Base-by-base conservation (phyloP, 2,797 vertebrate genomes). In the Dendrocincla tyrannina region DNA sequence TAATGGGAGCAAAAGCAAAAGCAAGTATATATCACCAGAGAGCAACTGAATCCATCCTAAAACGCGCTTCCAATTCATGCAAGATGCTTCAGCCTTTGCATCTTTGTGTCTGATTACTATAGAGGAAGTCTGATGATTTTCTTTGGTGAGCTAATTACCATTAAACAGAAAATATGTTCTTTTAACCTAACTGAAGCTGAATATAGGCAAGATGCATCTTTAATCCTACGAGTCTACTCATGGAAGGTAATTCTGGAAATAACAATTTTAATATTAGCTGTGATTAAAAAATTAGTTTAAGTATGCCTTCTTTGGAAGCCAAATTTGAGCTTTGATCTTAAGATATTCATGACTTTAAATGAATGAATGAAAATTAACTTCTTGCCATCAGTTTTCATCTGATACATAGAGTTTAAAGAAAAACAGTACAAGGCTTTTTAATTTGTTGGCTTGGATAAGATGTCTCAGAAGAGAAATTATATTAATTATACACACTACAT, bases 321-420 rank as follows among this genome's bases (percentile, higher is more conserved):
- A 95, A 92, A 92, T 92, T 64, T 77, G 15, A 95, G 68, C 85
- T 96, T 91, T 91, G 68, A 92, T 93, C 79, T 88, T 80, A 58
- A 67, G 41, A 70, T 67, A 95, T 56, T 89, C 33, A 88, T 42
- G 18, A 85, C 19, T 72, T 35, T 19, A 49, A 85, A 85, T 85
- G 46, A 95, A 89, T 77, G 46, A 95, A 89, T 77, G 75, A 95
- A 94, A 95, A 91, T 56, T 22, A 89, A 91, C 30, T 74, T 87
- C 78, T 63, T 91, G 78, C 37, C 52, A 59, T 47, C 47, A 63
- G 59, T 92, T 91, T 91, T 68, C 72, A 89, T 89, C 68, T 91
- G 76, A 91, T 79, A 91, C 13, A 55, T 5, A 68, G 32, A 70
- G 37, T 37, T 91, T 85, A 83, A 93, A 82, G 60, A 62, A 93